Conservation (phyloP, 2,797 vertebrate genomes). For the Sebastes itinus region DNA sequence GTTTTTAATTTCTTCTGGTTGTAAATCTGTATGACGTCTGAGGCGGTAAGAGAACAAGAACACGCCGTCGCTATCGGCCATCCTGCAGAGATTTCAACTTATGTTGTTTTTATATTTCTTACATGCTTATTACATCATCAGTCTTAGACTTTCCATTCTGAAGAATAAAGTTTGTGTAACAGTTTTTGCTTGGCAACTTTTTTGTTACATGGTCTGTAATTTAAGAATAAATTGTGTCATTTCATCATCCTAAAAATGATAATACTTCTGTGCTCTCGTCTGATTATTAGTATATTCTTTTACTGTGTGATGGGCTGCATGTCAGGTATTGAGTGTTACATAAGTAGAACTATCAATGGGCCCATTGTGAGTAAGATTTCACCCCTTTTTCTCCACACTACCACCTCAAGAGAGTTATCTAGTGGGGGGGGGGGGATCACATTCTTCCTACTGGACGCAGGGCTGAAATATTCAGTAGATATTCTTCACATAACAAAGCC, state of each 20-base stretch:
- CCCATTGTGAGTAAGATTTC: neutral
- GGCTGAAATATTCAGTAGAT: neutral
- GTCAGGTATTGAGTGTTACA: neutral
- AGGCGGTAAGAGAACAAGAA: conserved; percentile 47
- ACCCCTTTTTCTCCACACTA: neutral
- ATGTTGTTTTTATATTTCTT: conserved; percentile 69
- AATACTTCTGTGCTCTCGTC: conserved; percentile 3
- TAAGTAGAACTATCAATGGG: neutral
- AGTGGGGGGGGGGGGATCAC: too few species aligned
- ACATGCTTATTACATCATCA: conserved; percentile 58
- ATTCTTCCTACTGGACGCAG: neutral
- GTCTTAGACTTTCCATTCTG: conserved; percentile 65
- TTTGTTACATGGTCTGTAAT: conserved; percentile 76
- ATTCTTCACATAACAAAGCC: neutral
- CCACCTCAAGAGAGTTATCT: neutral
- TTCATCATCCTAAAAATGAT: conserved; percentile 65
- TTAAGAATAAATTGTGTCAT: conserved; percentile 79
- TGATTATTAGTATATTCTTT: neutral
- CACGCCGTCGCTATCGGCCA: conserved; percentile 25
- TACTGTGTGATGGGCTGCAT: neutral
- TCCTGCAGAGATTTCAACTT: conserved; percentile 55
- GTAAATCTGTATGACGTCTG: conserved; percentile 50
- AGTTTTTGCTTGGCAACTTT: conserved; percentile 66
- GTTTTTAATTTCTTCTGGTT: conserved; percentile 50
- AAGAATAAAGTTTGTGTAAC: conserved; percentile 73